Base-by-base conservation (phyloP, 1,140 invertebrate species). In the Calycopis cecrops region DNA sequence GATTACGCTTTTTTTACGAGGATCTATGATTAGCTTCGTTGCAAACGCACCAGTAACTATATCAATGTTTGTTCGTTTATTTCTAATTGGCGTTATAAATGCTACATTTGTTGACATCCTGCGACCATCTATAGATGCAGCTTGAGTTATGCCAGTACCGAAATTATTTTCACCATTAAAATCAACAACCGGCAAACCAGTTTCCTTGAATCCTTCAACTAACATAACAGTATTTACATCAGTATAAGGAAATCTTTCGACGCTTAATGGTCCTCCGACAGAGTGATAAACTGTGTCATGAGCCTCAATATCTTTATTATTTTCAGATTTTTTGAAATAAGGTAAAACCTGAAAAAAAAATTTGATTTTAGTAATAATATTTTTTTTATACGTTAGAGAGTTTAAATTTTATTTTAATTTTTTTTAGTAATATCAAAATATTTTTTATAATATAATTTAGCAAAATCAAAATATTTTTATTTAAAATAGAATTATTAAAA, bases 1-100 rank as follows among this genome's bases (percentile, higher is more conserved):
- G 50, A 89, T 87, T 1, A 94, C 94, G 33, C 71, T 75, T 69
- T n/a, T n/a, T n/a, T 51, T 63, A 1, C 88, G 89, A 0, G 80
- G 85, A 75, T 96, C 92, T 60, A 96, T 93, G 1, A 95, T 69
- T 11, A 96, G 78, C 67, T 90, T 90, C 0, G 89, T 93, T 0
- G 92, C 94, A 38, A 92, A 89, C 0, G 93, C 89, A 54, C 92
- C 88, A 0, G 91, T 93, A 40, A 91, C 77, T 1, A 96, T 88
- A 44, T 88, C 88, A 9, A 97, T 84, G 75, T 97, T 97, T 3
- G 67, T 67, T n/a, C 95, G n/a, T n/a, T n/a, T 76, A 16, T 90
- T 70, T 35, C 92, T 76, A 28, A 92, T 91, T 0, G 93, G 93
- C 59, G 89, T 77, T 9, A 95, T 89, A 73, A 92, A 95, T 0